Conservation (phyloP, 2,113 vertebrate genomes). For the Chamaea fasciata region DNA sequence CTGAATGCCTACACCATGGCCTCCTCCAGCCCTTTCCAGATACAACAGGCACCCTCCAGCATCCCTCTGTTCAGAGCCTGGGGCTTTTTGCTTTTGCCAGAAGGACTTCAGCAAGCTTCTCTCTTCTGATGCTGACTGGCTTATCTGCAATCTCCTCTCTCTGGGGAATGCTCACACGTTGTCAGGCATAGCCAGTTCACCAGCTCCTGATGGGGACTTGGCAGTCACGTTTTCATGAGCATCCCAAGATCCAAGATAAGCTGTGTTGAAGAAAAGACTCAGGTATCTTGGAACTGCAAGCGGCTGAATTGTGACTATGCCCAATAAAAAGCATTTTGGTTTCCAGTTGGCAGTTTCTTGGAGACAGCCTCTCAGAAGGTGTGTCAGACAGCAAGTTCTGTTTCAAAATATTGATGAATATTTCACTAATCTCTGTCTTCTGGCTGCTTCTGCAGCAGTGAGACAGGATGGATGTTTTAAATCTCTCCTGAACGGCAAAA, state of each 20-base stretch:
- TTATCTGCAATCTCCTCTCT: background rate
- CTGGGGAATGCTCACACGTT: fast-evolving
- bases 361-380: background rate
- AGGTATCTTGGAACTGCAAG: background rate
- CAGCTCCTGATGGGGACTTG: background rate
- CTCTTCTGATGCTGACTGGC: background rate
- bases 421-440: background rate
- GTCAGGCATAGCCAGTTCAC: background rate
- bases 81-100: background rate
- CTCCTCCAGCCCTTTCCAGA: background rate
- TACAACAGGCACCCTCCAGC: background rate
- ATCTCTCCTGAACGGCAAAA: background rate
- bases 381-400: background rate
- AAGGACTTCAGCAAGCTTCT: background rate
- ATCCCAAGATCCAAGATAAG: background rate
- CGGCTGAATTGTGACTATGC: background rate
- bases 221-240: background rate
- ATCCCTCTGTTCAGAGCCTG: background rate
- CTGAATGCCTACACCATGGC: background rate
- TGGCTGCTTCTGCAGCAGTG: background rate
- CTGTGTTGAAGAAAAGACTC: background rate
- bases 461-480: background rate
- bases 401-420: background rate
- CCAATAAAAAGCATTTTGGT: background rate
- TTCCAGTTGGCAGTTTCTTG: background rate